A percentile compares a stretch with the other conserved stretches of the same genome.
phyloP scores from a whole-genome alignment of 2,113 vertebrate genomes.

The Mystacornis crossleyi region DNA sequence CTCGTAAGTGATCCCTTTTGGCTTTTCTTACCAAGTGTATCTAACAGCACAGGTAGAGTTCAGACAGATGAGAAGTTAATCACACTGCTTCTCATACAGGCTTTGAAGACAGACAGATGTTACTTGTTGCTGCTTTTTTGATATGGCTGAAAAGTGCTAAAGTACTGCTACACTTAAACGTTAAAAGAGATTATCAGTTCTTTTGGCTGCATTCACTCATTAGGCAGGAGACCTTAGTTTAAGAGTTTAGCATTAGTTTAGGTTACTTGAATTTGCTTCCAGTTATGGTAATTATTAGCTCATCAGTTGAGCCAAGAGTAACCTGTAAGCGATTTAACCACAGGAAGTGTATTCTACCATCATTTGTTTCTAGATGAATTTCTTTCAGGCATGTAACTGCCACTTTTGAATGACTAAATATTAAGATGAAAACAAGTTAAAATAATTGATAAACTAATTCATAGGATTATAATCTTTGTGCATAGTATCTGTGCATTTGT shows the following conservation, averaged over 20 bases:
- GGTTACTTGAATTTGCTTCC: neutral
- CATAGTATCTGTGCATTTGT: neutral
- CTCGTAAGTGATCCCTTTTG: neutral
- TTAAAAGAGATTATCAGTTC: neutral
- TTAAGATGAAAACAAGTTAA: neutral
- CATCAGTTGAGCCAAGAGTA: neutral
- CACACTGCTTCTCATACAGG: neutral
- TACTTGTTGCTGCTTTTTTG: neutral
- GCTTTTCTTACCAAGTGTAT: neutral
- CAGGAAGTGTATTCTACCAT: neutral
- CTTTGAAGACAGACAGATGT: neutral
- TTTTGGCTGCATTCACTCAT: neutral
- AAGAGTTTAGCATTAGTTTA: neutral
- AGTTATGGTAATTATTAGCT: neutral
- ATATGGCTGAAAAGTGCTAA: neutral
- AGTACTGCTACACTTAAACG: neutral
- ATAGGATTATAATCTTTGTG: neutral
- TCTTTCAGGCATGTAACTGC: neutral
- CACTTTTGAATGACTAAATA: neutral
- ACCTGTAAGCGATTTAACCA: neutral
- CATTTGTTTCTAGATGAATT: neutral
- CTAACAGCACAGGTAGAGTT: neutral
- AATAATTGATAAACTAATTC: neutral
- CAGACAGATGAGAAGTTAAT: neutral
- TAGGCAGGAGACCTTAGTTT: neutral